phyloP scores from a whole-genome alignment of 2,797 vertebrate species.

The Lutjanus campechanus region DNA sequence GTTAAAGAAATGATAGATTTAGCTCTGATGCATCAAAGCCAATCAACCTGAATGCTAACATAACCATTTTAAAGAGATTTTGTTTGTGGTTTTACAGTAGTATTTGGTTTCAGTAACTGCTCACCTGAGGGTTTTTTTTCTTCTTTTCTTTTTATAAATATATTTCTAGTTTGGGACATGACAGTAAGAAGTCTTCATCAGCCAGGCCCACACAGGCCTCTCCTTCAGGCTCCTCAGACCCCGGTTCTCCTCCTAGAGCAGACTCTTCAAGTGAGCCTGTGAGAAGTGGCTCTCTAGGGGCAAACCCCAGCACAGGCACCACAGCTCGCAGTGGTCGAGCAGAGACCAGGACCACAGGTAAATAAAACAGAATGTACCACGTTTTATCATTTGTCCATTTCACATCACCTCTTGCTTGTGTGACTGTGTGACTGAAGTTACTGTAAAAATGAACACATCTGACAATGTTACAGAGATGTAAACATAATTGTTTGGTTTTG shows the following conservation, averaged over 20 bases:
- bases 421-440: background rate
- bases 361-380: background rate
- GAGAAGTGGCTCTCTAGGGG: conserved; percentile 44
- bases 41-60: background rate
- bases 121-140: background rate
- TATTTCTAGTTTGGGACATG: conserved; percentile 60
- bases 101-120: background rate
- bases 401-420: background rate
- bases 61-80: no score
- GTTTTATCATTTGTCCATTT: background rate
- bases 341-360: conserved; percentile 71
- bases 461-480: background rate
- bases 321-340: conserved; percentile 40
- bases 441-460: background rate
- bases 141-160: background rate
- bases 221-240: conserved; percentile 56
- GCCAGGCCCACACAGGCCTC: conserved; percentile 60
- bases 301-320: conserved; percentile 37
- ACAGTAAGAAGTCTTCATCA: conserved; percentile 65
- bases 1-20: no score
- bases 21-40: background rate
- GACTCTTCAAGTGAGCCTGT: conserved; percentile 58
- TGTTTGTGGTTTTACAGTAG: background rate
- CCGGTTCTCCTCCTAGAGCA: conserved; percentile 56
- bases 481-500: background rate